Conservation (phyloP, 2,113 vertebrate genomes). For the Albula goreensis region DNA sequence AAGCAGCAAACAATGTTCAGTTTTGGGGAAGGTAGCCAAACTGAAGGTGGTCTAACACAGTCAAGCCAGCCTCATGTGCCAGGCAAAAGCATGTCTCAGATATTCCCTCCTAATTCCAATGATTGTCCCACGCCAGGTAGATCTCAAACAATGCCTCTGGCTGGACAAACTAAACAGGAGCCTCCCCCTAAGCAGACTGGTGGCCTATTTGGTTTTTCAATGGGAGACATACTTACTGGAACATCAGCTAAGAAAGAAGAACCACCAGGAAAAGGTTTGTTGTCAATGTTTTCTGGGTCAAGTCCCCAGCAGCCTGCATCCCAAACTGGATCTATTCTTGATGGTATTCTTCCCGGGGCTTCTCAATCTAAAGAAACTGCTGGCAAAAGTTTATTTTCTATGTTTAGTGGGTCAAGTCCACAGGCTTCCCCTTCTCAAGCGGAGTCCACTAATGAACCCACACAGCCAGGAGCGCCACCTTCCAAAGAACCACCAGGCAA, state of each 20-base stretch:
- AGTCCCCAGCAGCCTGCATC: slow-evolving; percentile 28
- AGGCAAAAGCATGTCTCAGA: slow-evolving; percentile 54
- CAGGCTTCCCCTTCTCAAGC: slow-evolving; percentile 47
- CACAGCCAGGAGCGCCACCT: slow-evolving; percentile 51
- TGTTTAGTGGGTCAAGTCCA: slow-evolving; percentile 64
- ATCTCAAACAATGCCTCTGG: slow-evolving; percentile 43
- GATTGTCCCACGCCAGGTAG: slow-evolving; percentile 27
- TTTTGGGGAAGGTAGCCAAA: slow-evolving; percentile 34
- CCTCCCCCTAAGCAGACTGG: slow-evolving; percentile 55
- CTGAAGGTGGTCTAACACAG: slow-evolving; percentile 16
- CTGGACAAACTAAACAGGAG: slow-evolving; percentile 60
- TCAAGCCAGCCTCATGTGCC: slow-evolving; percentile 36
- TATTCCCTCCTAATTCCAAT: slow-evolving; percentile 38
- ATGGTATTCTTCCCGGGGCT: slow-evolving; percentile 59
- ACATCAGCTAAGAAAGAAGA: slow-evolving; percentile 51
- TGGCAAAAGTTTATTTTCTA: slow-evolving; percentile 75
- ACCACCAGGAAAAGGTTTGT: slow-evolving; percentile 6
- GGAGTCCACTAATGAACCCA: slow-evolving; percentile 54
- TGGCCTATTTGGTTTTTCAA: slow-evolving; percentile 74
- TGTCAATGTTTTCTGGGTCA: slow-evolving; percentile 7
- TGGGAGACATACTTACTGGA: slow-evolving; percentile 67
- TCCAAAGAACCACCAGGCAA: slow-evolving; percentile 57
- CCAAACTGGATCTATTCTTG: slow-evolving; percentile 33
- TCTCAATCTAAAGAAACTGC: slow-evolving; percentile 54
- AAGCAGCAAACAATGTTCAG: slow-evolving; percentile 56